A percentile compares a stretch with the other conserved stretches of the same genome.
Conservation (phyloP, 1,140 invertebrate species). For the Asobara japonica region DNA sequence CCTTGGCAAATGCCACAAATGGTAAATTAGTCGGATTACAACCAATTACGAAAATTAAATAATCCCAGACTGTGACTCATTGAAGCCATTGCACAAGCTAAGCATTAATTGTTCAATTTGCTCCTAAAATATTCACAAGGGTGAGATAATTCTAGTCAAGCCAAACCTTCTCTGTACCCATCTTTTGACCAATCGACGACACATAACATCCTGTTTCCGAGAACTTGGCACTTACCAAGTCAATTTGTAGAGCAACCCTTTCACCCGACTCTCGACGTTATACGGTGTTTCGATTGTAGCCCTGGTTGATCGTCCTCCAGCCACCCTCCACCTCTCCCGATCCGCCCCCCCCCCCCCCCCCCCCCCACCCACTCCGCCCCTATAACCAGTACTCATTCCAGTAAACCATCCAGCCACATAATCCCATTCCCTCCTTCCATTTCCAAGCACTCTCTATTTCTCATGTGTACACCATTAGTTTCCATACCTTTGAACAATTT, state of each 20-base stretch:
- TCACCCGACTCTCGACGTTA: not conserved
- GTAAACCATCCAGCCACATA: conserved; percentile 2
- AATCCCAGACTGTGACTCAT: too few relatives aligned
- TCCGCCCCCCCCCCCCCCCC: not conserved
- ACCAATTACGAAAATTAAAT: too few relatives aligned
- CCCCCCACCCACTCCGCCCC: not conserved
- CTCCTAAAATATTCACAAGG: not conserved
- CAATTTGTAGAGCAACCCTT: not conserved
- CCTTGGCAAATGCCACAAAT: too few relatives aligned
- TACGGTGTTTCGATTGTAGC: not conserved
- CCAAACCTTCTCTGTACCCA: not conserved
- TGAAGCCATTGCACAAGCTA: too few relatives aligned
- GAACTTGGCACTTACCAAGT: not conserved
- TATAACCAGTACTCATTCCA: conserved; percentile 7
- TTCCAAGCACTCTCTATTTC: not conserved
- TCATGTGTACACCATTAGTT: conserved; percentile 8
- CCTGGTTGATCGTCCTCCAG: not conserved
- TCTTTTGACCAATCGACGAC: not conserved
- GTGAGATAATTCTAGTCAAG: not conserved
- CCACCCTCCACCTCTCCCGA: not conserved
- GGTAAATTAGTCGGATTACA: too few relatives aligned
- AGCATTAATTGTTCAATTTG: not conserved
- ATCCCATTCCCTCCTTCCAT: not conserved
- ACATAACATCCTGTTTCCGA: not conserved
- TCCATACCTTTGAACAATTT: conserved; percentile 16